phyloP scores from a whole-genome alignment of 2,113 vertebrate species.

The Platycercus adscitus region DNA sequence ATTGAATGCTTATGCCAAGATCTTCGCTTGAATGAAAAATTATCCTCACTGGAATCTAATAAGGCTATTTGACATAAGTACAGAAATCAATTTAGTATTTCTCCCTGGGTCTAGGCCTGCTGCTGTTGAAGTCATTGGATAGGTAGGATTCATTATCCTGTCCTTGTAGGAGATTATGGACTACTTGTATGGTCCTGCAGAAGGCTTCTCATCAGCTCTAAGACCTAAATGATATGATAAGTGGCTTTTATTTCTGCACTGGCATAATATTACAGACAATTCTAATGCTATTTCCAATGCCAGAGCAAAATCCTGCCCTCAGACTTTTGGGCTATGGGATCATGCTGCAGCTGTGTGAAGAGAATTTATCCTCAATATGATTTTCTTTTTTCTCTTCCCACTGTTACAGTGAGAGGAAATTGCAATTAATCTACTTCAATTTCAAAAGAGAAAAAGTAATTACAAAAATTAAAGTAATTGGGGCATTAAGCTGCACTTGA shows the following conservation, averaged over 20 bases:
- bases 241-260: background rate
- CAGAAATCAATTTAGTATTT: conserved; percentile 31
- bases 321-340: background rate
- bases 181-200: background rate
- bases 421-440: conserved; percentile 7
- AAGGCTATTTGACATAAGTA: conserved; percentile 9
- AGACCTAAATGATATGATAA: background rate
- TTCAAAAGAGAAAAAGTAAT: conserved; percentile 12
- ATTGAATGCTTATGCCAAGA: background rate
- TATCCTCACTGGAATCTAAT: conserved; percentile 31
- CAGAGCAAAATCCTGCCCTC: background rate
- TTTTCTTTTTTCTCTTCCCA: background rate
- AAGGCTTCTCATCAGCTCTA: background rate
- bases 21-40: conserved; percentile 23
- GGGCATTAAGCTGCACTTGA: background rate
- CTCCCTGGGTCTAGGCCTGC: background rate
- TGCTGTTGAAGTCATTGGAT: background rate
- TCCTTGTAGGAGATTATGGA: conserved; percentile 1
- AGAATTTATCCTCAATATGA: background rate
- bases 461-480: conserved; percentile 32
- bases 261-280: background rate
- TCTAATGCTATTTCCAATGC: background rate
- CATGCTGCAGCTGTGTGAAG: background rate
- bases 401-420: background rate
- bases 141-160: background rate